Conservation (phyloP, 2,797 vertebrate species). For the Hafferia zeledoni region DNA sequence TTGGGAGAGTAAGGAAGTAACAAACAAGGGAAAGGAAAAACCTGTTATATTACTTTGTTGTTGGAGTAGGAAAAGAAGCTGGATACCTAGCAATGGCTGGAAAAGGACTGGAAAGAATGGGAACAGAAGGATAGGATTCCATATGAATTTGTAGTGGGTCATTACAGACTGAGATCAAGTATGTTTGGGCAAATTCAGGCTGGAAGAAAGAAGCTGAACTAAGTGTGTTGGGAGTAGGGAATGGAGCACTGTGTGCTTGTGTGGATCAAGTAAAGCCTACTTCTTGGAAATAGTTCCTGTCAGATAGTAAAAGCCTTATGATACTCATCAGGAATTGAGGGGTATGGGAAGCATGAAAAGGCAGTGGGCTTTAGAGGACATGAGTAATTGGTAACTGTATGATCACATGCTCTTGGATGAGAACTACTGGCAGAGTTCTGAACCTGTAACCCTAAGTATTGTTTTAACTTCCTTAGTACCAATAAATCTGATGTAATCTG, state of each 20-base stretch:
- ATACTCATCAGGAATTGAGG: background rate
- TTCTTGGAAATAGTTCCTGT: background rate
- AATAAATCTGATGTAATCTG: conserved; percentile 50
- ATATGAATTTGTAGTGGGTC: background rate
- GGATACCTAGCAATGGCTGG: background rate
- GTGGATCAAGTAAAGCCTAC: background rate
- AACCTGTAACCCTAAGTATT: conserved; percentile 27
- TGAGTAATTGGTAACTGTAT: background rate
- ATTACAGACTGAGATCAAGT: background rate
- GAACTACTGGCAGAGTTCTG: background rate
- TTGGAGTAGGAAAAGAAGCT: background rate
- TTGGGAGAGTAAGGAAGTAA: background rate
- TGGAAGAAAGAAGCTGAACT: background rate
- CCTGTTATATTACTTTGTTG: background rate
- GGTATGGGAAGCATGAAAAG: background rate
- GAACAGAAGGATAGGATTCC: background rate
- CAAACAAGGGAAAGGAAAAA: background rate
- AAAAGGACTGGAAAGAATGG: background rate
- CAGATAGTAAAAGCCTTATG: background rate
- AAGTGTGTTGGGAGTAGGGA: background rate
- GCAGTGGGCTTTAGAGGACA: background rate
- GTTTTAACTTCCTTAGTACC: background rate
- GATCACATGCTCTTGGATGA: background rate
- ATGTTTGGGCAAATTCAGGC: background rate
- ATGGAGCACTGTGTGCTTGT: background rate